These are phyloP conservation scores for Macroteleia sp. DNA, from an alignment of 2,888 invertebrate species.

Conservation along the genomic window DNA sequence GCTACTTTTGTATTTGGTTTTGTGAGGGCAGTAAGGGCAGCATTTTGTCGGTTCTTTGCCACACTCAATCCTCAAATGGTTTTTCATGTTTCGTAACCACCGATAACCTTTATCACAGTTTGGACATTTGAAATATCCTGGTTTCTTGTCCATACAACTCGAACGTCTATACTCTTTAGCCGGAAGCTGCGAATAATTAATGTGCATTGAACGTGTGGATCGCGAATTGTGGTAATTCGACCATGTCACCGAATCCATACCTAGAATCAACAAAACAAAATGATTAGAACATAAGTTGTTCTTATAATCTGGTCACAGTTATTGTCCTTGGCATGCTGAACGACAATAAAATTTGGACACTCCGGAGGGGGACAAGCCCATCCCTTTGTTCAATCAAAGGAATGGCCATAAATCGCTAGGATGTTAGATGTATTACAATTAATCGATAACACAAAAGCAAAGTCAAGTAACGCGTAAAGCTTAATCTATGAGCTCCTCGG, in stretches of 20 bases:
- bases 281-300: constrained; percentile 31
- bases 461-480: constrained; percentile 51
- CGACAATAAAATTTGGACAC: constrained; percentile 34
- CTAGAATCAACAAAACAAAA: constrained; percentile 61
- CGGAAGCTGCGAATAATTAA: constrained; percentile 44
- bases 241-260: constrained; percentile 38
- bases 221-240: constrained; percentile 48
- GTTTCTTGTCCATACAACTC: constrained; percentile 68
- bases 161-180: constrained; percentile 44
- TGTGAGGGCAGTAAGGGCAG: constrained; percentile 85
- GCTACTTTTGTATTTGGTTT: constrained; percentile 85
- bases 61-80: constrained; percentile 86
- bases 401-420: neutral
- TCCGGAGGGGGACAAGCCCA: neutral
- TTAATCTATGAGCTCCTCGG: constrained; percentile 57
- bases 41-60: constrained; percentile 86
- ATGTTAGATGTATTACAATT: constrained; percentile 34
- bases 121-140: constrained; percentile 84
- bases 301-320: neutral
- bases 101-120: constrained; percentile 86
- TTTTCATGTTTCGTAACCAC: constrained; percentile 86
- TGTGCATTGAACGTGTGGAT: constrained; percentile 26
- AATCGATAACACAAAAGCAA: constrained; percentile 56
- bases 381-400: constrained; percentile 16
- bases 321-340: constrained; percentile 48